Conservation (phyloP, 1,140 invertebrate genomes). For the Drosophila tropicalis region DNA sequence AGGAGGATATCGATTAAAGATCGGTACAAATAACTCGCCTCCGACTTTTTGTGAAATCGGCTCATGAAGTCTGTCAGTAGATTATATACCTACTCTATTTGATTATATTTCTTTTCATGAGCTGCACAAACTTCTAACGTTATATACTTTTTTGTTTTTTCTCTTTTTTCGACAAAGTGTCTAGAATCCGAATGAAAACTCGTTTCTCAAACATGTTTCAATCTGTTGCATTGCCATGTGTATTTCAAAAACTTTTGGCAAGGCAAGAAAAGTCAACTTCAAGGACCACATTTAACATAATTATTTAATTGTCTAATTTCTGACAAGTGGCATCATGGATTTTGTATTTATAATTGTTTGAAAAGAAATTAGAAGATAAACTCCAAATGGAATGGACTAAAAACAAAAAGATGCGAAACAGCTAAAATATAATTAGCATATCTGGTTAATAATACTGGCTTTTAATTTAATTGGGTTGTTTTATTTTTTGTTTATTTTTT, state of each 20-base stretch:
- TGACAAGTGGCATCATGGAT: neutral
- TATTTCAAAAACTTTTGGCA: neutral
- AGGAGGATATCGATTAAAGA: too few species aligned
- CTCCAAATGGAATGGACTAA: neutral
- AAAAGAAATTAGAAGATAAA: neutral
- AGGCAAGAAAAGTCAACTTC: constrained; percentile 6
- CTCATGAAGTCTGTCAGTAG: too few species aligned
- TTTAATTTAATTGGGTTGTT: neutral
- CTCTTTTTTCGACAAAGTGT: too few species aligned
- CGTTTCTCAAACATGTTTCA: constrained; percentile 5
- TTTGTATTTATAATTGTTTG: constrained; percentile 2
- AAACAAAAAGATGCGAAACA: neutral
- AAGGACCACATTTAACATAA: constrained; percentile 3
- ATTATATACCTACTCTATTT: too few species aligned
- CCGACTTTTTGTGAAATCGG: too few species aligned
- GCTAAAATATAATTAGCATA: constrained; percentile 5
- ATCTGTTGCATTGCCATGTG: neutral
- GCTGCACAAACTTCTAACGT: too few species aligned
- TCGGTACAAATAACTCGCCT: too few species aligned
- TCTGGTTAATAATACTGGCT: constrained; percentile 4
- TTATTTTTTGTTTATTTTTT: neutral
- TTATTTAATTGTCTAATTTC: constrained; percentile 2
- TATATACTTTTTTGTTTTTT: too few species aligned
- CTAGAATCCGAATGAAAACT: neutral
- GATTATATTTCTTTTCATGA: too few species aligned